Conservation (phyloP, 2,888 invertebrate species). For the Dicyrtomina minuta region DNA sequence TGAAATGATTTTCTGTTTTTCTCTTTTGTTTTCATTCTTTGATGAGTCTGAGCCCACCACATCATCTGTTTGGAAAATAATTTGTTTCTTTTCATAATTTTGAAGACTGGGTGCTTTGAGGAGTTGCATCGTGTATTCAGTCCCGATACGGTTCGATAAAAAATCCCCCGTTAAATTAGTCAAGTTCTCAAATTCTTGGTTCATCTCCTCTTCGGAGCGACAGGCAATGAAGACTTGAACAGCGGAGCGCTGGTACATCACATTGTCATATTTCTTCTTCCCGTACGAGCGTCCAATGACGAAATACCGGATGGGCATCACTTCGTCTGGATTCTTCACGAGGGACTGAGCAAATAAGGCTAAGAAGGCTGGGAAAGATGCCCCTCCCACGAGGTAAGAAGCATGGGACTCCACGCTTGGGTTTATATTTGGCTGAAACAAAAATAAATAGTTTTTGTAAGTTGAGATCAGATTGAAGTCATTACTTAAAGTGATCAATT, state of each 20-base stretch:
- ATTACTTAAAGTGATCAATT: conserved; percentile 7
- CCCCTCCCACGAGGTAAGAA: conserved; percentile 70
- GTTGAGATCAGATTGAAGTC: no score
- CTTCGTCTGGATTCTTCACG: conserved; percentile 60
- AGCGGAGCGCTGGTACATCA: conserved; percentile 67
- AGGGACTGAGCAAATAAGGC: conserved; percentile 71
- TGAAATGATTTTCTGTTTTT: conserved; percentile 72
- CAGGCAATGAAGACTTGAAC: conserved; percentile 67
- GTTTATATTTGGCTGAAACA: conserved; percentile 41
- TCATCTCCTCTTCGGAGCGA: conserved; percentile 60
- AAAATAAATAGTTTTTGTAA: neutral
- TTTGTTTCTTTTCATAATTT: conserved; percentile 67
- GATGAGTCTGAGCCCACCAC: no score
- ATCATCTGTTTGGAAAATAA: conserved; percentile 69
- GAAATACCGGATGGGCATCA: conserved; percentile 71
- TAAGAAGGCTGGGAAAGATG: conserved; percentile 71
- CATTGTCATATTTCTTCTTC: conserved; percentile 53
- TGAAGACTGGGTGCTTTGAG: conserved; percentile 66
- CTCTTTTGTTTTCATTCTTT: conserved; percentile 46
- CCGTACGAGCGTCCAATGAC: conserved; percentile 70
- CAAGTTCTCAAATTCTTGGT: conserved; percentile 61
- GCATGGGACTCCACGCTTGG: conserved; percentile 39
- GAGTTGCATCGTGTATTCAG: conserved; percentile 66
- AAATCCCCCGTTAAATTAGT: conserved; percentile 57
- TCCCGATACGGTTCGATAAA: conserved; percentile 64